Percentiles rank a stretch among this genome's conserved stretches.
Evolutionary conservation across 2,797 vertebrate species (phyloP).

Genomic region (Coendou prehensilis): DNA sequence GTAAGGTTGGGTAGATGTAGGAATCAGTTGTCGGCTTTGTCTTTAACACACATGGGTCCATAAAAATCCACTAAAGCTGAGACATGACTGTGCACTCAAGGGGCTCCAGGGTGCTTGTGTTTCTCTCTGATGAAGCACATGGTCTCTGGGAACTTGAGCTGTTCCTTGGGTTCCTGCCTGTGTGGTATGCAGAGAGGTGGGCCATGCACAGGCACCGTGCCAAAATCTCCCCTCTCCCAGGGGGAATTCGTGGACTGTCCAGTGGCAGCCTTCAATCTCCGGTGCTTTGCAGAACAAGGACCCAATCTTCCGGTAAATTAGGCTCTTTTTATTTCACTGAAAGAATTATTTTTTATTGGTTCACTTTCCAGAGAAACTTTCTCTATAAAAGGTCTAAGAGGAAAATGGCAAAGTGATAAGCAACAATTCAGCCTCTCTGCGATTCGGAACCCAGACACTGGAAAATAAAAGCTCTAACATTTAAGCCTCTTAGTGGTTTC

Average conservation of each 20-base stretch:
- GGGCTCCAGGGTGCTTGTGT: background rate
- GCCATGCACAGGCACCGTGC: background rate
- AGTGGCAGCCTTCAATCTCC: background rate
- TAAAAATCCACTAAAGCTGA: conserved; percentile 17
- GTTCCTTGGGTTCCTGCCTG: background rate
- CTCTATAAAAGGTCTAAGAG: conserved; percentile 28
- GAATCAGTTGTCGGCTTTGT: background rate
- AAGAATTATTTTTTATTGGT: conserved; percentile 59
- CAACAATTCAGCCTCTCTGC: background rate
- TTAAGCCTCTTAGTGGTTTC: conserved; percentile 16
- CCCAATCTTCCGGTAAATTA: background rate
- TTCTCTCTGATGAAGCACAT: conserved; percentile 19
- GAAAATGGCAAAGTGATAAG: background rate
- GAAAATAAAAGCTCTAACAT: conserved; percentile 6
- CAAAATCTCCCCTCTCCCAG: background rate
- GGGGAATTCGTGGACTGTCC: background rate
- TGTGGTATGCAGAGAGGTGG: background rate
- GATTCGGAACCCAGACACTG: background rate
- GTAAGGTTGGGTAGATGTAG: background rate
- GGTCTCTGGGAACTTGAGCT: background rate
- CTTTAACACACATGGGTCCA: background rate
- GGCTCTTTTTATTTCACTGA: conserved; percentile 24
- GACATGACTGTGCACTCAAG: background rate
- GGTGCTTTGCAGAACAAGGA: background rate
- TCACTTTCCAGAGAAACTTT: conserved; percentile 60